phyloP scores from a whole-genome alignment of 2,113 vertebrate genomes.

The Salvelinus alpinus region DNA sequence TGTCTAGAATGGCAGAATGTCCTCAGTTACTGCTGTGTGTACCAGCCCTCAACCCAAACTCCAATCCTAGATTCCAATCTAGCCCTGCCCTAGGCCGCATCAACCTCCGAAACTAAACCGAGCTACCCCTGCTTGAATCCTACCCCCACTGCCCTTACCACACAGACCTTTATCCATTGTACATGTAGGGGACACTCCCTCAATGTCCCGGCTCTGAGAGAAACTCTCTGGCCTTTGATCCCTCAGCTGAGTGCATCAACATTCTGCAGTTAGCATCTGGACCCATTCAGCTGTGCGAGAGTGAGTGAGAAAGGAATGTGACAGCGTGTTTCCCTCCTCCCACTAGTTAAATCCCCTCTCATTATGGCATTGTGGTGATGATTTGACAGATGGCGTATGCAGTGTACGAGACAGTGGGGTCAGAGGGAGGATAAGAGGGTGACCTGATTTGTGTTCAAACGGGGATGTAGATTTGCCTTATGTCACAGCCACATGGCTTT shows the following conservation, averaged over 20 bases:
- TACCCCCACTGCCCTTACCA: too few relatives aligned
- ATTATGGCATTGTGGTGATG: constrained; percentile 29
- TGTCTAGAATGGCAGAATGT: too few relatives aligned
- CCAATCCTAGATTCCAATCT: too few relatives aligned
- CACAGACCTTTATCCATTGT: not conserved
- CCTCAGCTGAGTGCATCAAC: constrained; percentile 35
- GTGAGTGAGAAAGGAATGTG: constrained; percentile 14
- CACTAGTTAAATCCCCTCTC: constrained; percentile 51
- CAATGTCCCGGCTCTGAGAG: not conserved
- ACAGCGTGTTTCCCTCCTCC: constrained; percentile 47
- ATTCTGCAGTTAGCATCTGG: constrained; percentile 57
- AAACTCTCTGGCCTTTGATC: too few relatives aligned
- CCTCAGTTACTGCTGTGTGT: not conserved
- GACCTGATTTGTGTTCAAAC: too few relatives aligned
- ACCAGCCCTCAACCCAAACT: not conserved
- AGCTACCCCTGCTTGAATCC: too few relatives aligned
- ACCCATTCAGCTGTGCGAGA: constrained; percentile 31
- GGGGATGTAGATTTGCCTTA: constrained; percentile 2
- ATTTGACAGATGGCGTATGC: constrained; percentile 25
- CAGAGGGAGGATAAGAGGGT: not conserved
- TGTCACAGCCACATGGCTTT: too few relatives aligned
- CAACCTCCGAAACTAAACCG: too few relatives aligned
- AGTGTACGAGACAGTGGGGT: constrained; percentile 32
- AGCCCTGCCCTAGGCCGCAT: too few relatives aligned
- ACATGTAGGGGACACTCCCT: not conserved